These are phyloP conservation scores for Agrypnia vestita DNA, from an alignment of 1,140 invertebrate genomes.

Conservation along the genomic window DNA sequence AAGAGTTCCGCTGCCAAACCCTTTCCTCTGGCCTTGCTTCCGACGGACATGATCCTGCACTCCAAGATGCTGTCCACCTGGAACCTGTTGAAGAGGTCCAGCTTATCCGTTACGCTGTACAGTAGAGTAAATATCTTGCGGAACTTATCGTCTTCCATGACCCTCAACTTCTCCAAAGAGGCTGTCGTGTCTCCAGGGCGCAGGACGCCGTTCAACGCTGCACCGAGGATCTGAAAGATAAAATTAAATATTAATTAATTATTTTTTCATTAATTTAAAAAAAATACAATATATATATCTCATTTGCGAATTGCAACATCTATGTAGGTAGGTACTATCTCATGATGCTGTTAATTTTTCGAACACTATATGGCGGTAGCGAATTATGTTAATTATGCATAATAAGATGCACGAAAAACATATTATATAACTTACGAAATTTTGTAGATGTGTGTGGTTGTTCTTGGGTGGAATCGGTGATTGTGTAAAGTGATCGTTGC, in stretches of 20 bases:
- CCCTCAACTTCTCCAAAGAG: conserved; percentile 74
- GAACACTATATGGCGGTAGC: too few relatives aligned
- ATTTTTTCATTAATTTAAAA: too few relatives aligned
- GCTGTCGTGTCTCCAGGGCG: conserved; percentile 75
- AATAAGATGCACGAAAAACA: too few relatives aligned
- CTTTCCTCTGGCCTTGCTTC: conserved; percentile 78
- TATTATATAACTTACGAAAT: too few relatives aligned
- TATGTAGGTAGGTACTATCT: too few relatives aligned
- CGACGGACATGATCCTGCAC: conserved; percentile 85
- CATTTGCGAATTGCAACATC: too few relatives aligned
- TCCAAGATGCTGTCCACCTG: conserved; percentile 84
- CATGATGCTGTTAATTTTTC: too few relatives aligned
- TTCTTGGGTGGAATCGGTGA: too few relatives aligned
- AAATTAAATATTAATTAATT: not conserved
- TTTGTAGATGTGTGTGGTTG: too few relatives aligned
- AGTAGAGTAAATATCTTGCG: conserved; percentile 79
- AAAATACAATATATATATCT: too few relatives aligned
- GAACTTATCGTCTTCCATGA: conserved; percentile 76
- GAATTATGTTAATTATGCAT: too few relatives aligned
- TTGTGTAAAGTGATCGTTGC: too few relatives aligned
- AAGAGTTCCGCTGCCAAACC: conserved; percentile 83
- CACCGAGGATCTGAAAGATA: conserved; percentile 76
- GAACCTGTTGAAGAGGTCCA: conserved; percentile 78
- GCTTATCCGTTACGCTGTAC: conserved; percentile 76
- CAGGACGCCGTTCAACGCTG: conserved; percentile 78